These are phyloP conservation scores for Lepidotrigona ventralis DNA, from an alignment of 1,140 invertebrate genomes.

Conservation along the genomic window DNA sequence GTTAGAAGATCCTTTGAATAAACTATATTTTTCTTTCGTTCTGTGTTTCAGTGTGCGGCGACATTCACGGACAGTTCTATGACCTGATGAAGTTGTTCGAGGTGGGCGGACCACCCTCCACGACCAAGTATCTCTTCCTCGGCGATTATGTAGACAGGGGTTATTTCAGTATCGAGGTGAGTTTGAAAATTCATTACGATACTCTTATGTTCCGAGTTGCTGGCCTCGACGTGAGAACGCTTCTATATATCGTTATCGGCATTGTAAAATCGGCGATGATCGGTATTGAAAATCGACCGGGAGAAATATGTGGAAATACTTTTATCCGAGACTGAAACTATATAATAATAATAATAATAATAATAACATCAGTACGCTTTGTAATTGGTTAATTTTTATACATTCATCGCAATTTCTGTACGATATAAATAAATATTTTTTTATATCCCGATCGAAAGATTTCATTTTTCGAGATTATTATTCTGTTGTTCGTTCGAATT, in stretches of 20 bases:
- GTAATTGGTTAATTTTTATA: too few species aligned
- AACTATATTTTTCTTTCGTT: constrained; percentile 33
- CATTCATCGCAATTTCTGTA: too few species aligned
- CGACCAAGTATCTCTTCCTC: constrained; percentile 99
- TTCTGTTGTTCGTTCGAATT: not conserved
- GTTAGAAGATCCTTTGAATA: not conserved
- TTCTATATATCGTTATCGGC: not conserved
- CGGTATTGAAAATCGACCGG: not conserved
- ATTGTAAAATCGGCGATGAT: not conserved
- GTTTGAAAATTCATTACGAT: constrained; percentile 60
- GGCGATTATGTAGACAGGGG: constrained; percentile 99
- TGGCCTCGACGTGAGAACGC: not conserved
- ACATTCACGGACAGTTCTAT: constrained; percentile 99
- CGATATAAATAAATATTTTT: too few species aligned
- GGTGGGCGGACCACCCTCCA: constrained; percentile 98
- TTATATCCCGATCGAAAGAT: not conserved
- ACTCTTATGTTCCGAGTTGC: not conserved
- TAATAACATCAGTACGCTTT: too few species aligned
- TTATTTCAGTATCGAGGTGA: constrained; percentile 99
- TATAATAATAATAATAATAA: not conserved
- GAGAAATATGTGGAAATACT: not conserved
- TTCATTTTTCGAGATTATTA: not conserved
- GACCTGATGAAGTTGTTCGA: constrained; percentile 99
- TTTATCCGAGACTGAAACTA: not conserved
- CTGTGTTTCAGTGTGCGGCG: constrained; percentile 94